phyloP scores from a whole-genome alignment of 2,113 vertebrate species.

The Gadus macrocephalus region DNA sequence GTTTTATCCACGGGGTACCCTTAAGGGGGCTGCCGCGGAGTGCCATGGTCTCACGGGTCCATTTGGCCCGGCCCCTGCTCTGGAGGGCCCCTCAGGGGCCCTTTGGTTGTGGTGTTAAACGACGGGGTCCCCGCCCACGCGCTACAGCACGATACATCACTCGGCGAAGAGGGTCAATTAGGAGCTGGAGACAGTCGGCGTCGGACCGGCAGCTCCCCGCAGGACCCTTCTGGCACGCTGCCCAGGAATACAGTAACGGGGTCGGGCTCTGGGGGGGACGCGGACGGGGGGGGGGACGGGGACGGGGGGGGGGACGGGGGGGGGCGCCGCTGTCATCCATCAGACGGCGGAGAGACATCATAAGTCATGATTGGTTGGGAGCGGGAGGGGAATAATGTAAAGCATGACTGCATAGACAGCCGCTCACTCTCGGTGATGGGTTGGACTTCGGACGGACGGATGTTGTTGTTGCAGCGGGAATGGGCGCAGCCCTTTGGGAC shows the following conservation, averaged over 20 bases:
- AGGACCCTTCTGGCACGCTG: slow-evolving; percentile 58
- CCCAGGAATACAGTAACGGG: slow-evolving; percentile 54
- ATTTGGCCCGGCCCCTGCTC: slow-evolving; percentile 35
- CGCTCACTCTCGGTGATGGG: not conserved
- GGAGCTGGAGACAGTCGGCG: slow-evolving; percentile 45
- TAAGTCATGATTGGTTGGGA: not conserved
- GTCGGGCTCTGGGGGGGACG: slow-evolving; percentile 19
- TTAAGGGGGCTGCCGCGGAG: slow-evolving; percentile 21
- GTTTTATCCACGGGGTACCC: slow-evolving; percentile 40
- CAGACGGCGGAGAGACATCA: not conserved
- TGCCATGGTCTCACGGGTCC: slow-evolving; percentile 32
- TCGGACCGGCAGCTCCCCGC: slow-evolving; percentile 57
- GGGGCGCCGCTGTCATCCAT: slow-evolving; percentile 8
- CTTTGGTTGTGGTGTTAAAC: slow-evolving; percentile 59
- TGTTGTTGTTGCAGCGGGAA: too few relatives aligned
- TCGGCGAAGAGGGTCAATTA: slow-evolving; percentile 64
- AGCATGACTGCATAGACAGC: not conserved
- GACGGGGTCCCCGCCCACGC: slow-evolving; percentile 54
- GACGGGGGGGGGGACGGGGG: slow-evolving; percentile 9
- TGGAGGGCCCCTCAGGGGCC: slow-evolving; percentile 40
- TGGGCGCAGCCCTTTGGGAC: too few relatives aligned
- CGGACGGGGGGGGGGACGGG: too few relatives aligned
- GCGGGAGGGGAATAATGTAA: not conserved
- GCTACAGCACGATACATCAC: slow-evolving; percentile 61
- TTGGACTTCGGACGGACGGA: too few relatives aligned